Evolutionary conservation across 1,140 invertebrate genomes (phyloP).

Genomic region (Monochamus saltuarius): DNA sequence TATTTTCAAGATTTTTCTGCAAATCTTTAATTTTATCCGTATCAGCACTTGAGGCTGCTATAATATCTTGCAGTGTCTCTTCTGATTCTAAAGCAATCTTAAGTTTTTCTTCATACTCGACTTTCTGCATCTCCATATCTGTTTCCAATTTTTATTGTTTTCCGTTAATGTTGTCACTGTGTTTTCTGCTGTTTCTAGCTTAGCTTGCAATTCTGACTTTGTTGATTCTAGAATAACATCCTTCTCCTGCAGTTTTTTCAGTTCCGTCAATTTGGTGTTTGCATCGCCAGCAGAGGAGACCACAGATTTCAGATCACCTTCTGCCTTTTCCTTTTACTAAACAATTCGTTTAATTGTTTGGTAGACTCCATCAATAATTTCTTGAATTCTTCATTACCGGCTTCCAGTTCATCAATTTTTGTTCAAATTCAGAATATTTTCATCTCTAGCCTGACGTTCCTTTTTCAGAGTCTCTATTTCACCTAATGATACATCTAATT

Average conservation of each 20-base stretch:
- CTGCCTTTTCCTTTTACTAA: conserved; percentile 12
- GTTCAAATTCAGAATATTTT: neutral
- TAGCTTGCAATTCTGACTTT: conserved; percentile 20
- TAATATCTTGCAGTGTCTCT: neutral
- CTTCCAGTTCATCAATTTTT: neutral
- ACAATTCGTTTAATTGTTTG: conserved; percentile 5
- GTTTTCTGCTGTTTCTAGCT: conserved; percentile 18
- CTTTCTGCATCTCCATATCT: neutral
- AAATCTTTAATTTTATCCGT: conserved; percentile 7
- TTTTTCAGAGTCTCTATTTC: conserved; percentile 3
- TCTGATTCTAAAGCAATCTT: conserved; percentile 12
- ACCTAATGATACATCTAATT: conserved; percentile 1
- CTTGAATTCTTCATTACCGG: neutral
- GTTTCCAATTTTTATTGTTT: neutral
- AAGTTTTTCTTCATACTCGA: conserved; percentile 8
- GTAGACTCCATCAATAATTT: conserved; percentile 8
- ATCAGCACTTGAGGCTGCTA: neutral
- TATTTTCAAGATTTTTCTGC: conserved; percentile 10
- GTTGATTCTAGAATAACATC: conserved; percentile 3
- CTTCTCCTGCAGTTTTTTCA: conserved; percentile 19
- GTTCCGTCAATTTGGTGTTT: conserved; percentile 9
- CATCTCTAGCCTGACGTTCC: neutral
- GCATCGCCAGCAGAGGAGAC: conserved; percentile 8
- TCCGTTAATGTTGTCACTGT: neutral
- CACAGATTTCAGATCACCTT: conserved; percentile 11